Base-by-base conservation (phyloP, 1,140 invertebrate genomes). In the Ganaspis sp. region DNA sequence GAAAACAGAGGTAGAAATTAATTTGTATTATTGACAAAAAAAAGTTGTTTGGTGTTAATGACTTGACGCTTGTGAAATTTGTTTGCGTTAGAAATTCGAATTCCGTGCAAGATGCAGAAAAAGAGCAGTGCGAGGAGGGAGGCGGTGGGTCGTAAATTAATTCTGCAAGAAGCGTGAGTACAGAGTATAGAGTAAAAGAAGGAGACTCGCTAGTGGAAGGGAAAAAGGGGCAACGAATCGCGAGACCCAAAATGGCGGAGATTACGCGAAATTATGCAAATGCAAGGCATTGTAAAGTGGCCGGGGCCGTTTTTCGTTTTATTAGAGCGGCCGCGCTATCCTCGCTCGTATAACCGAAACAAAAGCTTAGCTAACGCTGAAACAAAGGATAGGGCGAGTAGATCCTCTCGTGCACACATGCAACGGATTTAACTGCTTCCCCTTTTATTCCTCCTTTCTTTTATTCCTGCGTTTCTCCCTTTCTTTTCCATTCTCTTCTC, bases 211-310 rank as follows among this genome's bases (percentile, higher is more conserved):
- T 29, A 38, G 76, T 54, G 26, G 42, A 38, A 15, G 19, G 58
- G 69, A 45, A 4, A 8, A 17, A 73, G 75, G 76, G 80, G 79
- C 77, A 76, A 75, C 78, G 78, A 83, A 81, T 83, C 82, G 79
- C 81, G 78, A 81, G 78, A 84, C 76, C 79, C 83, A 91, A 91
- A 91, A 90, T 91, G 87, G 87, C 86, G 85, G 90, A 90, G 90
- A 91, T 91, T 91, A 90, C 88, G 87, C 83, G 90, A 90, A 91
- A 91, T 91, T 91, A 91, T 91, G 90, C 86, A 91, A 91, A 91
- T 90, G 70, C 74, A 38, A 64, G 83, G 87, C 86, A 90, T 90
- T 91, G 90, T 91, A 88, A 90, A 90, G 85, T 85, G 85, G 83
- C 77, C 83, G 82, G 83, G 83, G 79, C 78, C 83, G 86, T 89